A percentile compares a stretch with the other conserved stretches of the same genome.
Conservation (phyloP, 1,140 invertebrate genomes). For the Pantala flavescens region DNA sequence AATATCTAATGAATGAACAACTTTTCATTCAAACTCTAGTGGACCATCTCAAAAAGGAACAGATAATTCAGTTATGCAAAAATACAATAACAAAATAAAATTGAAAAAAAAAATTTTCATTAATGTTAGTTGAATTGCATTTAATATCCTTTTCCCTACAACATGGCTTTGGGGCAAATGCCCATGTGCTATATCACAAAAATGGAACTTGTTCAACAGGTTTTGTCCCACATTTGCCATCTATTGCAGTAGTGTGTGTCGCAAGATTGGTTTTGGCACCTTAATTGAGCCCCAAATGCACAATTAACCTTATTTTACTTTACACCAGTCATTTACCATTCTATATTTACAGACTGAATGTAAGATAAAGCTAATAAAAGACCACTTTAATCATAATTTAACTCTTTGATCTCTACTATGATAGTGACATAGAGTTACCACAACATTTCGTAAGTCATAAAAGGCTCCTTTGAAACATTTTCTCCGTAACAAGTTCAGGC, state of each 20-base stretch:
- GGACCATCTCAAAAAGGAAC: neutral
- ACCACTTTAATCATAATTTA: neutral
- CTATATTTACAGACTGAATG: constrained; percentile 4
- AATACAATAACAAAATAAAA: neutral
- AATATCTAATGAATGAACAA: neutral
- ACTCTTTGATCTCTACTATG: neutral
- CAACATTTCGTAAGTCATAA: neutral
- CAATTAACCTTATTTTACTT: neutral
- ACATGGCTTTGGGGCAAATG: constrained; percentile 7
- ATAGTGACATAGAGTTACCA: neutral
- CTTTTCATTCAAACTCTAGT: neutral
- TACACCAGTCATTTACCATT: neutral
- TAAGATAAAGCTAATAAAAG: neutral
- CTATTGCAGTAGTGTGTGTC: neutral
- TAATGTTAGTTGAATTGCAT: neutral
- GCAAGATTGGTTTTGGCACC: neutral
- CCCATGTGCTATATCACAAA: constrained; percentile 1
- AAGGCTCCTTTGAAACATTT: neutral
- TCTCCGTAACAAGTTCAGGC: neutral
- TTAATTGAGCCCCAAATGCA: constrained; percentile 1
- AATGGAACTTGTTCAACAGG: neutral
- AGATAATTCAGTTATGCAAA: constrained; percentile 8
- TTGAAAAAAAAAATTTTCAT: neutral
- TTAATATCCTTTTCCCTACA: neutral
- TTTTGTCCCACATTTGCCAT: constrained; percentile 1